A percentile compares a stretch with the other conserved stretches of the same genome.
These are phyloP conservation scores for Caranx ignobilis DNA, from an alignment of 2,113 vertebrate species.

Conservation along the genomic window DNA sequence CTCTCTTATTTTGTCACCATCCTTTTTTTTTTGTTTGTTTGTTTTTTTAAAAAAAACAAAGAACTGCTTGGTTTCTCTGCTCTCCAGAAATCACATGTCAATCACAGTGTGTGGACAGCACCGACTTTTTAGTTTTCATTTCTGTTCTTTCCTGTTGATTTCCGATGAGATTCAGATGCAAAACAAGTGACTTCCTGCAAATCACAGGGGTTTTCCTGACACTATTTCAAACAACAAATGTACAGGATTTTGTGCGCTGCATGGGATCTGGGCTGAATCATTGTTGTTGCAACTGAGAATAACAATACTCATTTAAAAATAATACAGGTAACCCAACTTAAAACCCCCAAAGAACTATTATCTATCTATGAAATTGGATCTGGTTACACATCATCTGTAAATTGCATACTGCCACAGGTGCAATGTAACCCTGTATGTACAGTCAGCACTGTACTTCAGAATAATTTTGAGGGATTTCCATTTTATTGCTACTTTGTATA, in stretches of 20 bases:
- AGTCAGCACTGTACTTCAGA: not conserved
- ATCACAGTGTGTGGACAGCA: slow-evolving; percentile 6
- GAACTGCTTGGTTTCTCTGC: not conserved
- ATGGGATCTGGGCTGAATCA: not conserved
- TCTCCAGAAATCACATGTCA: not conserved
- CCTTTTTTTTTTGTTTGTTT: not conserved
- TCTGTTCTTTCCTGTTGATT: slow-evolving; percentile 18
- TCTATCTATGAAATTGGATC: not conserved
- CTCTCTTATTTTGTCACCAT: not conserved
- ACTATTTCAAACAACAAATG: not conserved
- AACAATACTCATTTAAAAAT: not conserved
- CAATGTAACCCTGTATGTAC: not conserved
- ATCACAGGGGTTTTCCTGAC: slow-evolving; percentile 37
- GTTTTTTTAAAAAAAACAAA: not conserved
- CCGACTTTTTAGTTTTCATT: not conserved
- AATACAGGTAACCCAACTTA: not conserved
- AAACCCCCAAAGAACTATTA: not conserved
- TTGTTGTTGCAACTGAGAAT: not conserved
- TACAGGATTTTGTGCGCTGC: not conserved
- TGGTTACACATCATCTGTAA: not conserved
- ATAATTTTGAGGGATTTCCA: not conserved
- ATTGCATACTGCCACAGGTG: not conserved
- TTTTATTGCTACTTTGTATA: not conserved
- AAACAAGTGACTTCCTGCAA: slow-evolving; percentile 10
- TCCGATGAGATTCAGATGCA: slow-evolving; percentile 11